Conservation (phyloP, 2,797 vertebrate species). For the Peromyscus eremicus region DNA sequence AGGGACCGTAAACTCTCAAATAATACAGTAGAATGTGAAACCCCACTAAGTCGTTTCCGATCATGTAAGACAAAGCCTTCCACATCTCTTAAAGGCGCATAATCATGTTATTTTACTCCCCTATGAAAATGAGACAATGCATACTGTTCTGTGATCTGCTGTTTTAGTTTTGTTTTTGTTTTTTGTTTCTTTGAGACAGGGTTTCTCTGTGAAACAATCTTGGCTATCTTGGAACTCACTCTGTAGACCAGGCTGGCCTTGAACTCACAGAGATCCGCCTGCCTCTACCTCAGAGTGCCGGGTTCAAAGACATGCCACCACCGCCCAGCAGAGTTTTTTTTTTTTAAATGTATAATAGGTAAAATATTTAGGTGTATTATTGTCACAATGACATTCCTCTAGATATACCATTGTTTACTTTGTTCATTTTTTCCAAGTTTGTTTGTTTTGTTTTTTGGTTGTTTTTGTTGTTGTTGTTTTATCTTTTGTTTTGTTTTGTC, state of each 20-base stretch:
- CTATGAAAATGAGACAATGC: conserved; percentile 16
- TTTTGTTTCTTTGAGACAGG: too few relatives aligned
- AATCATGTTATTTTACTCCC: not conserved
- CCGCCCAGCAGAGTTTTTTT: too few relatives aligned
- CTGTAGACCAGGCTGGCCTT: too few relatives aligned
- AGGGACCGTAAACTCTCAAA: not conserved
- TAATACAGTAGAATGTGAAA: conserved; percentile 29
- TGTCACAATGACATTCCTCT: not conserved
- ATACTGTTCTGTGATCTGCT: not conserved
- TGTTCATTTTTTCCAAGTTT: conserved; percentile 34
- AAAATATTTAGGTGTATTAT: not conserved
- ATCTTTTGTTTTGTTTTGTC: not conserved
- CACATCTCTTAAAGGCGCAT: not conserved
- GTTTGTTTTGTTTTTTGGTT: not conserved
- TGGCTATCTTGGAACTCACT: too few relatives aligned
- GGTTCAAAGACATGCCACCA: too few relatives aligned
- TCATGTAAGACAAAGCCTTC: not conserved
- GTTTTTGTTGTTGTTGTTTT: not conserved
- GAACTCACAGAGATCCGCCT: too few relatives aligned
- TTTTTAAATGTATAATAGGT: not conserved
- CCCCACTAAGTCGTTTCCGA: not conserved
- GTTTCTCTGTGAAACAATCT: too few relatives aligned
- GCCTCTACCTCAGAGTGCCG: too few relatives aligned
- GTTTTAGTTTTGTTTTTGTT: not conserved
- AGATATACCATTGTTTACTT: not conserved